Evolutionary conservation across 2,113 vertebrate genomes (phyloP), one percentile per base, ranked within the genome.

Genomic region (Triplophysa siluroides): DNA sequence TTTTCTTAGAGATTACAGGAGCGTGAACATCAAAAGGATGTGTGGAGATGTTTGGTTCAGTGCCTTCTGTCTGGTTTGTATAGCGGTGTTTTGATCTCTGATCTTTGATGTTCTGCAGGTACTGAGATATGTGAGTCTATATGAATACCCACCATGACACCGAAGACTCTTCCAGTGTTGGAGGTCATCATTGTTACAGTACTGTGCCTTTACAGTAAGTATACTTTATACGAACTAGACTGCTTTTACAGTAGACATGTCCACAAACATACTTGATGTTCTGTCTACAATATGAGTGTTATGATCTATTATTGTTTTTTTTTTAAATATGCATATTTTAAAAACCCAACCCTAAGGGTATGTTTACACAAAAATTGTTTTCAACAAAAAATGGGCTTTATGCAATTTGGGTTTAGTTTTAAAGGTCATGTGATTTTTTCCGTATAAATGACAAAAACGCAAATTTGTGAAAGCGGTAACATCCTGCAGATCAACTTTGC

Each of bases 131-230:
- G 75, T 77, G 45, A 85, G 85, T 85, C 84, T 80, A 84, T 69
- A 16, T 92, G 88, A 93, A 79, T 81, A 78, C 86, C 89, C 86
- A 90, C 82, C 83, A 93, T 93, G 93, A 86, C 82, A 84, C 84
- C 83, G 52, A 81, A 80, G 8, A 84, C 79, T 81, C 86, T 85
- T 43, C 26, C 68, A 81, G 61, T 83, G 73, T 85, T 85, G 79
- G 87, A 78, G 84, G 78, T 91, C 66, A 78, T 85, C 43, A 62
- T 85, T 80, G 63, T 82, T 63, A 38, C 85, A 7, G 74, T 84
- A 43, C 38, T 88, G 79, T 91, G 83, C 79, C 68, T 90, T 0
- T 69, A 89, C 29, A 66, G 93, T 94, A 85, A 94, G 93, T 91
- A 83, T 67, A 38, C 33, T 56, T 41, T 38, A 61, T 23, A 43